Evolutionary conservation across 2,888 invertebrate genomes (phyloP).

Genomic region (Balanococcus diminutus): DNA sequence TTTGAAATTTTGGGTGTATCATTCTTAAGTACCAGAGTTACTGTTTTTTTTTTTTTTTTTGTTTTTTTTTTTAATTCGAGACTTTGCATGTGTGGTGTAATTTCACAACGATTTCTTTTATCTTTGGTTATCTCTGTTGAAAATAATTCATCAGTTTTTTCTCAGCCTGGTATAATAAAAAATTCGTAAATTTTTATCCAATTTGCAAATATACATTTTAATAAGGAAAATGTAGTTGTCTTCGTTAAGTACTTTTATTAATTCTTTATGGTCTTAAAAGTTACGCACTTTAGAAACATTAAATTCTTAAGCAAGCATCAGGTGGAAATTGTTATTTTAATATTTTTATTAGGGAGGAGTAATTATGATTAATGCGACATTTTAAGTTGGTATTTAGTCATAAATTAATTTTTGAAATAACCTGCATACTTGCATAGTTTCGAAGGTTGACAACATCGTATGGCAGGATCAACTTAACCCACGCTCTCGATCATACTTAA

Average conservation of each 20-base stretch:
- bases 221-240: neutral
- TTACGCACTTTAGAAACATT: neutral
- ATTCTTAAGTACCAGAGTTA: too few relatives aligned
- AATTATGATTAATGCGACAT: slow-evolving; percentile 31
- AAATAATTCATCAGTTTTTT: too few relatives aligned
- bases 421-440: slow-evolving; percentile 7
- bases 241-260: neutral
- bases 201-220: neutral
- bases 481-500: neutral
- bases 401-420: slow-evolving; percentile 45
- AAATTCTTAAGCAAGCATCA: slow-evolving; percentile 18
- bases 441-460: slow-evolving; percentile 32
- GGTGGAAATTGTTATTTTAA: neutral
- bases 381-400: slow-evolving; percentile 33
- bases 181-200: too few relatives aligned
- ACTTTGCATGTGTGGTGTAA: too few relatives aligned
- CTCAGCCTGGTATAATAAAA: too few relatives aligned
- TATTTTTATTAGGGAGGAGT: neutral
- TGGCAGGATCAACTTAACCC: neutral
- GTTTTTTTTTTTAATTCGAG: too few relatives aligned
- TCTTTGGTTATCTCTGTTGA: too few relatives aligned
- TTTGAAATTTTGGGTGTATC: too few relatives aligned
- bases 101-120: too few relatives aligned
- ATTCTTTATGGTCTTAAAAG: neutral
- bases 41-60: too few relatives aligned